These are phyloP conservation scores for Sitta carolinensis DNA, from an alignment of 2,797 vertebrate species.

Conservation along the genomic window DNA sequence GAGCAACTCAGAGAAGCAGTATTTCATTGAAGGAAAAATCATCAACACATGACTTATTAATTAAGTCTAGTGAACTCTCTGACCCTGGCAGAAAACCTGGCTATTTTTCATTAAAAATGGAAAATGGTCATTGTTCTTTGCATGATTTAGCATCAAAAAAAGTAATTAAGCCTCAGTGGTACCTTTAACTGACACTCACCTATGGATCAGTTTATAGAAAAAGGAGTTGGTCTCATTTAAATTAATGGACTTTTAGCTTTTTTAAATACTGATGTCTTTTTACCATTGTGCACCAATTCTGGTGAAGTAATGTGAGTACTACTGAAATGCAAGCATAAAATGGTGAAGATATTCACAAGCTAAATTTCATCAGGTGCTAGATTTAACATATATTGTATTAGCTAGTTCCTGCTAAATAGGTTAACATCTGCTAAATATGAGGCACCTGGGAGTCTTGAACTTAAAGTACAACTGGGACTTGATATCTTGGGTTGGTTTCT, in stretches of 20 bases:
- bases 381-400: neutral
- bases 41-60: neutral
- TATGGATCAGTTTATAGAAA: neutral
- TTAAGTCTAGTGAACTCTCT: neutral
- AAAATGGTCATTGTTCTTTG: neutral
- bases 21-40: neutral
- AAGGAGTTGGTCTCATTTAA: neutral
- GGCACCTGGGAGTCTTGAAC: neutral
- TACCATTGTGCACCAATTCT: neutral
- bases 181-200: neutral
- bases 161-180: neutral
- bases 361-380: neutral
- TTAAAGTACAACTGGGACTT: neutral
- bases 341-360: neutral
- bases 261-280: neutral
- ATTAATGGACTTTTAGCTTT: neutral
- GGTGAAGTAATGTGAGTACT: neutral
- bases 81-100: neutral
- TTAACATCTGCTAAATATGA: neutral
- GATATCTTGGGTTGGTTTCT: neutral
- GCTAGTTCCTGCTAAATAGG: neutral
- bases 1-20: neutral
- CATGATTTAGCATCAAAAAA: neutral
- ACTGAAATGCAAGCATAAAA: neutral
- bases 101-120: slow-evolving; percentile 10